Evolutionary conservation across 2,888 invertebrate species (phyloP).

Genomic region (Agonopterix arenella): DNA sequence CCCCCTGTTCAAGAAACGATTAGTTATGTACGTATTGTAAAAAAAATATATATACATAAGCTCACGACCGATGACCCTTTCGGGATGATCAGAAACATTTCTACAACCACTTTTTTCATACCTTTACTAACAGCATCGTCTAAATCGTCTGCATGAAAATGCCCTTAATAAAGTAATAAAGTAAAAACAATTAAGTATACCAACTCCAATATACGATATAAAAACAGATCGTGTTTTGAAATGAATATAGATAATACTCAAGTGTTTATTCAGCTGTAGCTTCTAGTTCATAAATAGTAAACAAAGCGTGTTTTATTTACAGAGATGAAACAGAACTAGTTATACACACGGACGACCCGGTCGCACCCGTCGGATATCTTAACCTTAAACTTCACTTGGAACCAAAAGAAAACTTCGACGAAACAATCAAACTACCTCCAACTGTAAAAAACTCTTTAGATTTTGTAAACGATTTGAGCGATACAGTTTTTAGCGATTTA

Average conservation of each 20-base stretch:
- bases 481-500: slow-evolving; percentile 79
- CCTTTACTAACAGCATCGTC: no score
- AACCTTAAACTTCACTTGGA: slow-evolving; percentile 91
- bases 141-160: no score
- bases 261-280: slow-evolving; percentile 6
- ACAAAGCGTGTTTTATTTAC: slow-evolving; percentile 19
- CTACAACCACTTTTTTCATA: no score
- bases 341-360: slow-evolving; percentile 92
- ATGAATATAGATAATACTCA: neutral
- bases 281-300: neutral
- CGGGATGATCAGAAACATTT: no score
- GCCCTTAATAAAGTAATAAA: no score
- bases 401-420: slow-evolving; percentile 71
- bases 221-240: neutral
- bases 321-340: slow-evolving; percentile 92
- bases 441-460: slow-evolving; percentile 77
- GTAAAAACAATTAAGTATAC: no score
- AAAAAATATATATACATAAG: neutral
- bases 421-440: slow-evolving; percentile 54
- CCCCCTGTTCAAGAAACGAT: slow-evolving; percentile 93
- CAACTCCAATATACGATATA: no score
- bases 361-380: slow-evolving; percentile 96
- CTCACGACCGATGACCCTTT: no score
- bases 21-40: slow-evolving; percentile 89
- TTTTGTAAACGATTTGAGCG: slow-evolving; percentile 78